Evolutionary conservation across 2,888 invertebrate species (phyloP).

Genomic region (Sipha maydis): DNA sequence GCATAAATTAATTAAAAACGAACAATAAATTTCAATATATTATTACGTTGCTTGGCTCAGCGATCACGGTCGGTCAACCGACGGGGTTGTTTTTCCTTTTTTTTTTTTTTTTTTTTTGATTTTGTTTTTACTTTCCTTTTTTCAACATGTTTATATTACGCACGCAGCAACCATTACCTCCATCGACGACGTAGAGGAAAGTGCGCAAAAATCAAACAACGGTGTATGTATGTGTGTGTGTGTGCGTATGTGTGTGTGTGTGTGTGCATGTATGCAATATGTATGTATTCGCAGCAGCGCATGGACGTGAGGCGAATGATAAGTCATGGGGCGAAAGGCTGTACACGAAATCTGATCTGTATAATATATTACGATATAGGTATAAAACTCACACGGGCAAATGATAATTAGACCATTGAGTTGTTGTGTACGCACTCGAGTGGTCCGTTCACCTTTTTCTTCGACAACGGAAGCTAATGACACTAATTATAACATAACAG

Average conservation of each 20-base stretch:
- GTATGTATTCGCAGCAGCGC: not conserved
- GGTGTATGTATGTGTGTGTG: too few relatives aligned
- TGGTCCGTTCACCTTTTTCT: conserved; percentile 10
- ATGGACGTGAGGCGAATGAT: not conserved
- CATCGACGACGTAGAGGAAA: not conserved
- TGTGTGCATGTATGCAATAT: too few relatives aligned
- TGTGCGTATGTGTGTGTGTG: not conserved
- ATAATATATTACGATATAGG: not conserved
- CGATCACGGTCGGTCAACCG: too few relatives aligned
- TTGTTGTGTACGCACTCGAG: not conserved
- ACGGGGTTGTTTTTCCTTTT: not conserved
- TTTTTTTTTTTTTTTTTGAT: not conserved
- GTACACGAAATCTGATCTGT: not conserved
- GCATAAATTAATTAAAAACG: conserved; percentile 18
- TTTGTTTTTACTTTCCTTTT: too few relatives aligned
- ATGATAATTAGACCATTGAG: not conserved
- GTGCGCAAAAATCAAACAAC: not conserved
- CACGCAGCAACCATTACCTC: not conserved
- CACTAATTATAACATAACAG: not conserved
- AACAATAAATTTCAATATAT: not conserved
- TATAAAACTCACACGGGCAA: not conserved
- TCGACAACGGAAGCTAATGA: not conserved
- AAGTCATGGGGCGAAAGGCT: not conserved
- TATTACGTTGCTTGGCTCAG: not conserved
- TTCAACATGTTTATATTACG: too few relatives aligned